phyloP scores from a whole-genome alignment of 2,797 vertebrate species.

The Pseudocheirus occidentalis region DNA sequence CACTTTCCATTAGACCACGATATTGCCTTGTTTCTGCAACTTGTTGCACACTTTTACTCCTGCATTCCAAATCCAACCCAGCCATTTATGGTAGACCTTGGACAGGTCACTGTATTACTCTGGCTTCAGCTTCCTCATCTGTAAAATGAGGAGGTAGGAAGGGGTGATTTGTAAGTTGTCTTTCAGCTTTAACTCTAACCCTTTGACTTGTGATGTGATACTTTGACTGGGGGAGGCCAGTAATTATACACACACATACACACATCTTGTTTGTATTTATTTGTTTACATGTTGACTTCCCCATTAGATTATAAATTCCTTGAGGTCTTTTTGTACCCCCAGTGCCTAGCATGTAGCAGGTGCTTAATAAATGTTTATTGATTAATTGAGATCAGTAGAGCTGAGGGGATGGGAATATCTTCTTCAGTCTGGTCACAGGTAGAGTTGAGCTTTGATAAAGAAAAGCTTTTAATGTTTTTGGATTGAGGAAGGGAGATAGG shows the following conservation, averaged over 20 bases:
- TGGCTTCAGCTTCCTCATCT: not conserved
- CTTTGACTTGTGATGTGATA: not conserved
- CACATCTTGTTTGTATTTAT: not conserved
- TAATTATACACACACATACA: not conserved
- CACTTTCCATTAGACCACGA: not conserved
- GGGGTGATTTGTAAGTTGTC: not conserved
- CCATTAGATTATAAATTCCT: not conserved
- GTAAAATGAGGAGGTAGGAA: not conserved
- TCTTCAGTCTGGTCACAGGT: not conserved
- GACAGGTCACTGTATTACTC: not conserved
- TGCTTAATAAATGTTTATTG: not conserved
- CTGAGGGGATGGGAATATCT: not conserved
- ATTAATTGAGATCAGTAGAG: not conserved
- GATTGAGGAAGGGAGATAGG: not conserved
- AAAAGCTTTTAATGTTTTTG: not conserved
- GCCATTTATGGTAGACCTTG: accelerated
- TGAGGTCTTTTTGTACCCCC: not conserved
- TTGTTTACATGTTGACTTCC: not conserved
- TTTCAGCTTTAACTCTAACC: not conserved
- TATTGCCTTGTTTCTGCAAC: not conserved
- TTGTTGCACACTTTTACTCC: accelerated
- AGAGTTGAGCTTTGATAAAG: not conserved
- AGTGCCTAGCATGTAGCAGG: not conserved
- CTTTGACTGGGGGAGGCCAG: not conserved
- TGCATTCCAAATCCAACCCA: not conserved